These are phyloP conservation scores for Chelon auratus DNA, from an alignment of 2,797 vertebrate genomes.

Conservation along the genomic window DNA sequence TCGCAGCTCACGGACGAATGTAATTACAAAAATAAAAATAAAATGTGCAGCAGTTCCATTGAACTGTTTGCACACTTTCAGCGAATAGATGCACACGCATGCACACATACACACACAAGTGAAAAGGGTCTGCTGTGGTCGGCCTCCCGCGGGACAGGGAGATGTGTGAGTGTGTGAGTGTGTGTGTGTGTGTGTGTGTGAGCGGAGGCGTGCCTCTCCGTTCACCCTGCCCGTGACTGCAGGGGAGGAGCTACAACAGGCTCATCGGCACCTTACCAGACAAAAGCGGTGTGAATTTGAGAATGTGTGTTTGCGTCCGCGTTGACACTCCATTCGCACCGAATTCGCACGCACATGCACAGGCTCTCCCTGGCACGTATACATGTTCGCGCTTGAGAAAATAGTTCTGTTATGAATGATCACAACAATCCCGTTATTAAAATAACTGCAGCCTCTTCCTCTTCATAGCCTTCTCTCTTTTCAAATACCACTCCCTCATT, in stretches of 20 bases:
- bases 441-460: constrained; percentile 6
- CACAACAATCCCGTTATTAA: constrained; percentile 5
- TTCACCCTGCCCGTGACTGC: constrained; percentile 70
- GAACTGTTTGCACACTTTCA: constrained; percentile 19
- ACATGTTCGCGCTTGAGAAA: constrained; percentile 9
- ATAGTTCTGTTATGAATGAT: constrained; percentile 14
- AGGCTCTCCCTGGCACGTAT: neutral
- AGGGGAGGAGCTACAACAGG: constrained; percentile 74
- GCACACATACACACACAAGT: neutral
- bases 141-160: constrained; percentile 21
- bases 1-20: constrained; percentile 8
- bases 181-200: constrained; percentile 28
- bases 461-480: neutral
- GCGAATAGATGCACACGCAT: constrained; percentile 20
- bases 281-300: constrained; percentile 71
- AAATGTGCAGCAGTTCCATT: neutral
- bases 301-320: constrained; percentile 35
- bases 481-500: neutral
- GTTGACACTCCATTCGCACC: constrained; percentile 54
- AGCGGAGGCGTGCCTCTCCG: constrained; percentile 44
- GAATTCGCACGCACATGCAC: constrained; percentile 8
- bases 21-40: neutral
- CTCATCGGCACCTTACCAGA: constrained; percentile 75
- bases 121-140: constrained; percentile 16
- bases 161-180: constrained; percentile 12